Percentiles rank a stretch among this genome's conserved stretches.
Evolutionary conservation across 2,113 vertebrate species (phyloP).

Genomic region (Oncorhynchus mykiss): DNA sequence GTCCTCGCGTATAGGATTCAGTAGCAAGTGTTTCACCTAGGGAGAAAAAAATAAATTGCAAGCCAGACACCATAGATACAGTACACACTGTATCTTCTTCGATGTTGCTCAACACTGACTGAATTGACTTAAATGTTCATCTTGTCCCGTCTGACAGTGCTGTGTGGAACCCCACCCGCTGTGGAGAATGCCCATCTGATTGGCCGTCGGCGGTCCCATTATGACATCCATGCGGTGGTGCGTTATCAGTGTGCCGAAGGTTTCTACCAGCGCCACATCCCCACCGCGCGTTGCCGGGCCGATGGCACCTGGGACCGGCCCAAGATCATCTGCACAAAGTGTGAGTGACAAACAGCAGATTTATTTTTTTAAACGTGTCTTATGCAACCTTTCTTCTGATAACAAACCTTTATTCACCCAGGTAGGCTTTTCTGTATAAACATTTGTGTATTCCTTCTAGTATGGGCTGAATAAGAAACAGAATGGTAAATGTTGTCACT

Average conservation of each 20-base stretch:
- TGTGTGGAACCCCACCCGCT: constrained; percentile 86
- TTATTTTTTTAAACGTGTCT: too few relatives aligned
- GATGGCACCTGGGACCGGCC: constrained; percentile 90
- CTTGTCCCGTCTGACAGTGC: constrained; percentile 69
- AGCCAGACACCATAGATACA: too few relatives aligned
- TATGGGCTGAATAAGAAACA: too few relatives aligned
- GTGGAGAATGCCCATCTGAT: constrained; percentile 83
- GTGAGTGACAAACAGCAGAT: constrained; percentile 70
- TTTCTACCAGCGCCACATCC: constrained; percentile 86
- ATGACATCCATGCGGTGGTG: constrained; percentile 87
- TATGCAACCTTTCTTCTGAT: too few relatives aligned
- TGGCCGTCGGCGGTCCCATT: constrained; percentile 82
- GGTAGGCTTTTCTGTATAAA: too few relatives aligned
- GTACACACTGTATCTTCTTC: not conserved
- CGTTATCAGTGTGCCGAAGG: constrained; percentile 89
- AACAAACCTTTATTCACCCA: too few relatives aligned
- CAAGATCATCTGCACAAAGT: constrained; percentile 89
- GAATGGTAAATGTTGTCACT: too few relatives aligned
- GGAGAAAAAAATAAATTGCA: not conserved
- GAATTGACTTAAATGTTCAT: not conserved
- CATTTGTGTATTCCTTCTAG: too few relatives aligned
- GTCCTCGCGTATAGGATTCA: not conserved
- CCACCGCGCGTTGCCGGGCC: constrained; percentile 83
- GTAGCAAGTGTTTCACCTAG: constrained; percentile 7
- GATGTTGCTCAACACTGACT: not conserved